Percentiles rank a stretch among this genome's conserved stretches.
phyloP scores from a whole-genome alignment of 2,888 invertebrate species.

The Pseudococcus longispinus region DNA sequence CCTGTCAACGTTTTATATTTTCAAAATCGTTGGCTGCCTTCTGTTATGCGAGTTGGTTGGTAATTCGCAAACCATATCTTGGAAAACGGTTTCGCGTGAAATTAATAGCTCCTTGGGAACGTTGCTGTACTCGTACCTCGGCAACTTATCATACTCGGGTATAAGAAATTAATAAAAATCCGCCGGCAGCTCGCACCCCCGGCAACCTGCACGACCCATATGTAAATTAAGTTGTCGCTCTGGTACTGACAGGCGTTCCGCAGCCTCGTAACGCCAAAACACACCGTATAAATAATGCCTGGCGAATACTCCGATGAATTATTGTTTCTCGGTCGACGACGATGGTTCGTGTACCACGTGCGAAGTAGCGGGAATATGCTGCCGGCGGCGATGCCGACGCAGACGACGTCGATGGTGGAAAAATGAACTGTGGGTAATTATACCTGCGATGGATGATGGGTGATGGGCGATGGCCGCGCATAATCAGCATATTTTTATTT shows the following conservation, averaged over 20 bases:
- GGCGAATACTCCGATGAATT: not conserved
- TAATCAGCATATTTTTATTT: not conserved
- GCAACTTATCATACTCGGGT: not conserved
- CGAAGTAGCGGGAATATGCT: not conserved
- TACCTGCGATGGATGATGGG: too few species aligned
- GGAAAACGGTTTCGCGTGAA: not conserved
- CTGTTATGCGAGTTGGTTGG: not conserved
- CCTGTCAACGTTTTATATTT: not conserved
- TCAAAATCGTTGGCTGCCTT: not conserved
- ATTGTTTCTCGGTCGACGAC: slow-evolving; percentile 5
- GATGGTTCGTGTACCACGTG: not conserved
- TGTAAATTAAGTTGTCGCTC: slow-evolving; percentile 27
- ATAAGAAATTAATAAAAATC: slow-evolving; percentile 17
- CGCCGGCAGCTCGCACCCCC: not conserved
- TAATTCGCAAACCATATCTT: not conserved
- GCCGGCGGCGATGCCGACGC: not conserved
- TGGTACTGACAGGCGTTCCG: slow-evolving; percentile 10
- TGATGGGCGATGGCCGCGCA: not conserved
- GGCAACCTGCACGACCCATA: not conserved
- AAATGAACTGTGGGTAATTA: not conserved
- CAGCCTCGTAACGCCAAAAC: not conserved
- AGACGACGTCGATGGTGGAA: not conserved
- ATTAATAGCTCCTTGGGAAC: slow-evolving; percentile 10
- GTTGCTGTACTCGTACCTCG: not conserved
- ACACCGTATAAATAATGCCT: not conserved